phyloP scores from a whole-genome alignment of 2,113 vertebrate species.

The Anoura caudifer region DNA sequence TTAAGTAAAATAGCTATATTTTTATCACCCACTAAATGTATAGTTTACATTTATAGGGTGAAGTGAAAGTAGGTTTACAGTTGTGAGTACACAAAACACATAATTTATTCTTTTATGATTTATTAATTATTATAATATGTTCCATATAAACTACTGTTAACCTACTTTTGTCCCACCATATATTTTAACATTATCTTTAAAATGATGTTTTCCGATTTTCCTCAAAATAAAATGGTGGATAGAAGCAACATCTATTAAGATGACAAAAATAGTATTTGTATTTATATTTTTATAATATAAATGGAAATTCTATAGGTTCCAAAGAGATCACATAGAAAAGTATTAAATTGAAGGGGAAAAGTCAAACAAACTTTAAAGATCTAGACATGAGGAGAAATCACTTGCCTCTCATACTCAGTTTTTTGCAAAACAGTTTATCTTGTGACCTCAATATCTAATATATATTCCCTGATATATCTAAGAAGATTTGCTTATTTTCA shows the following conservation, averaged over 20 bases:
- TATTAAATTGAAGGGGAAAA: not conserved
- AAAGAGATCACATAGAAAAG: not conserved
- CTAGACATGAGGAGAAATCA: not conserved
- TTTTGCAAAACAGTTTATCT: not conserved
- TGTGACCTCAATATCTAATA: no score
- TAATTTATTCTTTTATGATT: not conserved
- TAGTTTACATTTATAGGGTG: not conserved
- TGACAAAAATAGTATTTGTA: not conserved
- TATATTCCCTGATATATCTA: not conserved
- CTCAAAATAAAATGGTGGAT: not conserved
- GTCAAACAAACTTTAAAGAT: not conserved
- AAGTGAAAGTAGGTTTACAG: not conserved
- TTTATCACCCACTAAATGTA: not conserved
- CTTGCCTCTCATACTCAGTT: not conserved
- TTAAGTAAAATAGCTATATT: conserved; percentile 10
- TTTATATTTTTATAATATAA: not conserved
- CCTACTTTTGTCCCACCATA: not conserved
- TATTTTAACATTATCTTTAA: not conserved
- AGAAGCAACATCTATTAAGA: not conserved
- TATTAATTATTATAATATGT: not conserved
- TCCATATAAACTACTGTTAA: not conserved
- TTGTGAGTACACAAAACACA: not conserved
- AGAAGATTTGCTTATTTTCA: not conserved
- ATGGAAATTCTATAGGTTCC: not conserved
- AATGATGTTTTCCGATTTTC: not conserved